Percentiles rank a stretch among this genome's conserved stretches.
These are phyloP conservation scores for Lagopus leucura DNA, from an alignment of 2,113 vertebrate species.

Conservation along the genomic window DNA sequence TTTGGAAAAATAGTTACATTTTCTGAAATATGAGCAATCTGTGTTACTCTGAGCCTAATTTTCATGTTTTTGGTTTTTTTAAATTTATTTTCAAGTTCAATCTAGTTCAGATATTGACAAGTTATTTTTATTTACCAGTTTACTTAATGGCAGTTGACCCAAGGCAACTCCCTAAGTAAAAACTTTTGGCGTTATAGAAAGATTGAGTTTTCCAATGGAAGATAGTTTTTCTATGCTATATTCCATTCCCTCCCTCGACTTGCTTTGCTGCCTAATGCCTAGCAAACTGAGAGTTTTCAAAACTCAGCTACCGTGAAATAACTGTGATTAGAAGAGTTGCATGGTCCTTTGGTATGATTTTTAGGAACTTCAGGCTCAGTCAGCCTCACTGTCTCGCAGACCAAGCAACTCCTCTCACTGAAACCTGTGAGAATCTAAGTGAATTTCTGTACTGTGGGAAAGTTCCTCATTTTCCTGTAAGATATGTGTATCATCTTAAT, in stretches of 20 bases:
- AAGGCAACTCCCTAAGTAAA: background rate
- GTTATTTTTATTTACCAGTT: background rate
- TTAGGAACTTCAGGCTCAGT: background rate
- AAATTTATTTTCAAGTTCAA: background rate
- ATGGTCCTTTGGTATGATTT: background rate
- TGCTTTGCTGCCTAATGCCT: background rate
- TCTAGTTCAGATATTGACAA: background rate
- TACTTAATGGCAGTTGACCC: background rate
- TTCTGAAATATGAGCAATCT: background rate
- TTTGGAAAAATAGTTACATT: background rate
- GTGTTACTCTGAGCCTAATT: background rate
- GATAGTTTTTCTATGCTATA: background rate
- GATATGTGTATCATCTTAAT: background rate
- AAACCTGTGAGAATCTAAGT: background rate
- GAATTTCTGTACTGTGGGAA: background rate
- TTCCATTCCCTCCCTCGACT: background rate
- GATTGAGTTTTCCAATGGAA: background rate
- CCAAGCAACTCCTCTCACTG: background rate
- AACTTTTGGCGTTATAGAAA: background rate
- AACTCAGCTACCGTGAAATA: background rate
- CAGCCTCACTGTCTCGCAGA: accelerated
- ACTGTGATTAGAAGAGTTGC: background rate
- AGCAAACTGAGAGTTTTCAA: background rate
- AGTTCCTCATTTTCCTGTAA: background rate
- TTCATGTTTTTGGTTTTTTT: background rate